phyloP scores from a whole-genome alignment of 2,797 vertebrate species.

The Enteromius thamalakanensis region DNA sequence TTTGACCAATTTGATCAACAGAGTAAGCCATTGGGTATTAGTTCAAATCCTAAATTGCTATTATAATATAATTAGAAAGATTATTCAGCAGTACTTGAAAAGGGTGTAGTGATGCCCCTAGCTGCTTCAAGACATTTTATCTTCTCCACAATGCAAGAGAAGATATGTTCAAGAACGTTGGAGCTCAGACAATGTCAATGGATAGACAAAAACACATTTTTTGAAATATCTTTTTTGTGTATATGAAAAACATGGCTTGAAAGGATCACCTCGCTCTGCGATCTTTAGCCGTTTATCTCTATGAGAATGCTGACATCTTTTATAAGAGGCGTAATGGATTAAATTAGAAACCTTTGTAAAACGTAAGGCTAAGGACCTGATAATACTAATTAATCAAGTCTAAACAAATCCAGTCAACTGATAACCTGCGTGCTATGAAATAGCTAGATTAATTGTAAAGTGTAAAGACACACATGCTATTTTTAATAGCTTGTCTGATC shows the following conservation, averaged over 20 bases:
- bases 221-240: background rate
- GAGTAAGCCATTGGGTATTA: background rate
- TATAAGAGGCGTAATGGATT: conserved; percentile 21
- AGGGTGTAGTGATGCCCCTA: background rate
- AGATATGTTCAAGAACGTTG: background rate
- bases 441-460: conserved; percentile 3
- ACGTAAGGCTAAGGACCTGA: background rate
- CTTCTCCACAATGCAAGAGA: background rate
- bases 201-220: background rate
- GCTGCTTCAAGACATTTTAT: too few relatives aligned
- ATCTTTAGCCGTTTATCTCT: conserved; percentile 23
- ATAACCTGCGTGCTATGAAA: conserved; percentile 3
- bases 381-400: conserved; percentile 12
- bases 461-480: background rate
- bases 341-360: conserved; percentile 9
- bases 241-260: background rate
- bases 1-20: background rate
- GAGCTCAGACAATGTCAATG: background rate
- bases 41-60: background rate
- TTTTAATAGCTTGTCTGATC: conserved; percentile 1
- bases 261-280: background rate
- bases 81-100: background rate
- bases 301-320: conserved; percentile 3
- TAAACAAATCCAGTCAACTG: conserved; percentile 10
- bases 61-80: background rate